Evolutionary conservation across 2,888 invertebrate species (phyloP).

Genomic region (Brachylomia viminalis): DNA sequence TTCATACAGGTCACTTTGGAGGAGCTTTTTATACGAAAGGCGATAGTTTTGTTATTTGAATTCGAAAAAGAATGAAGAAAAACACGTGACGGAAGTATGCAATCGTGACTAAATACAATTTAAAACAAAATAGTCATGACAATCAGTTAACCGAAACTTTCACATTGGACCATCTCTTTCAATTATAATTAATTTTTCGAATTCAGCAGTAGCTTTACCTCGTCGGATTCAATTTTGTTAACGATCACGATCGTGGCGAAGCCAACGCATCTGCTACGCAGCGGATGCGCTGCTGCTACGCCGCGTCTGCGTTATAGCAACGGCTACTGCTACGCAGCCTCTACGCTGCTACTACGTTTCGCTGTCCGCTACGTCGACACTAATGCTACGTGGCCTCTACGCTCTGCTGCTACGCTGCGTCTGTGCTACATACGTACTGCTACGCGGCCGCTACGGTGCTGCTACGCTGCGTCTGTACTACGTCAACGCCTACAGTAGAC

Average conservation of each 20-base stretch:
- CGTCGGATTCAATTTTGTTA: not conserved
- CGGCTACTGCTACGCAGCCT: not conserved
- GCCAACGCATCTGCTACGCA: not conserved
- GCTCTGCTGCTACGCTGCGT: not conserved
- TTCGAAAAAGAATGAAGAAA: not conserved
- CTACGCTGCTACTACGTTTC: not conserved
- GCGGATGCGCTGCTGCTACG: not conserved
- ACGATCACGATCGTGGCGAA: too few relatives aligned
- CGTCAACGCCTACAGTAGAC: not conserved
- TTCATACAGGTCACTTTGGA: conserved; percentile 1
- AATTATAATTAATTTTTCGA: not conserved
- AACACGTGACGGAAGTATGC: not conserved
- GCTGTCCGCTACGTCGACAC: too few relatives aligned
- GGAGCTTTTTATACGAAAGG: not conserved
- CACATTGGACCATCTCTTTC: not conserved
- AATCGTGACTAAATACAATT: not conserved
- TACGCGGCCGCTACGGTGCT: not conserved
- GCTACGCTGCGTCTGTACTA: not conserved
- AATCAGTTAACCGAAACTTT: not conserved
- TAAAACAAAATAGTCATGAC: not conserved
- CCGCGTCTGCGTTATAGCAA: too few relatives aligned
- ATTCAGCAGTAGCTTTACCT: not conserved
- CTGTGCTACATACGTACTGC: not conserved
- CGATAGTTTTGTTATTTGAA: not conserved
- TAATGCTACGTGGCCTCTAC: not conserved